Percentiles rank a stretch among this genome's conserved stretches.
phyloP scores from a whole-genome alignment of 2,113 vertebrate species.

The Actenoides hombroni region DNA sequence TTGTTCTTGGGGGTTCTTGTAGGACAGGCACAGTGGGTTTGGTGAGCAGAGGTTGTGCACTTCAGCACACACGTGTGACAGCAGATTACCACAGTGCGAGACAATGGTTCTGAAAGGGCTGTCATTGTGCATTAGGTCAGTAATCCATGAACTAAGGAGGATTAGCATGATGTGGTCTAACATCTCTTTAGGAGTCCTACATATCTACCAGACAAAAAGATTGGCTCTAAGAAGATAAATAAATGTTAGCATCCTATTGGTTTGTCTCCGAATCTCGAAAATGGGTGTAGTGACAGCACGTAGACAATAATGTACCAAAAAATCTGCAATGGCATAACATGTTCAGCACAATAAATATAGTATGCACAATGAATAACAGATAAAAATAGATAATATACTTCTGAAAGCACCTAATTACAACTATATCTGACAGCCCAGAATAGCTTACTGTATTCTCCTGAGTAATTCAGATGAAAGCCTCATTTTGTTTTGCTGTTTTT shows the following conservation, averaged over 20 bases:
- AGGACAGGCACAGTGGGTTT: no score
- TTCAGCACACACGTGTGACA: background rate
- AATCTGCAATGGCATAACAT: background rate
- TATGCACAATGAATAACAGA: constrained; percentile 6
- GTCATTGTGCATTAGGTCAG: background rate
- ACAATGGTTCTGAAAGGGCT: background rate
- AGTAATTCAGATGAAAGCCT: background rate
- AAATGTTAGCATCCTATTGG: background rate
- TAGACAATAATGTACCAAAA: background rate
- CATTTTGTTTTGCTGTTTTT: background rate
- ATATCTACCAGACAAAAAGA: background rate
- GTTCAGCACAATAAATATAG: background rate
- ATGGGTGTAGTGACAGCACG: background rate
- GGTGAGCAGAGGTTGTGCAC: background rate
- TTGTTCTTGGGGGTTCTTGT: background rate
- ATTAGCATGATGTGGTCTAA: background rate
- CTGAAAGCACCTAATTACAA: constrained; percentile 44
- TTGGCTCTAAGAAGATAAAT: background rate
- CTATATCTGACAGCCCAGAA: background rate
- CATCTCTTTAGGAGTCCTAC: background rate
- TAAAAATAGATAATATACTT: constrained; percentile 14
- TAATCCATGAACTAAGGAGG: background rate
- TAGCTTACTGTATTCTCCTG: background rate
- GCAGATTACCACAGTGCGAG: background rate
- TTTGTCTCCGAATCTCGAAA: background rate